Evolutionary conservation across 2,888 invertebrate species (phyloP).

Genomic region (Dynastes tityus): DNA sequence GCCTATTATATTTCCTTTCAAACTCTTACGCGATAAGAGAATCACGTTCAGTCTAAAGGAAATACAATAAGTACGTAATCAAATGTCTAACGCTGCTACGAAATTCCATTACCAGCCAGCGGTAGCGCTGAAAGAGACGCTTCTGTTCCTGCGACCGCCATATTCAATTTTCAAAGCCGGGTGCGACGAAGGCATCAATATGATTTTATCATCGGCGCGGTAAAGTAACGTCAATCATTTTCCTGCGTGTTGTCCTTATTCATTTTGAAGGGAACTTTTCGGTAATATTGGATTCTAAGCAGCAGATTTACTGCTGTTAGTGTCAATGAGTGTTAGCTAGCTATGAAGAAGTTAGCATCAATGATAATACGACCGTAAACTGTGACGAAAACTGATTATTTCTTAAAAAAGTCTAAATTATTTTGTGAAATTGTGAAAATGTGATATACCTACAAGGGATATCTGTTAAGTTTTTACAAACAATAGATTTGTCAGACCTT

Average conservation of each 20-base stretch:
- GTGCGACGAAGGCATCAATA: conserved; percentile 29
- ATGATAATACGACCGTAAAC: too few relatives aligned
- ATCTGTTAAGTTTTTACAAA: too few relatives aligned
- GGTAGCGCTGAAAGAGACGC: not conserved
- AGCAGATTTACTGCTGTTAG: not conserved
- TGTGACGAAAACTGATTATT: too few relatives aligned
- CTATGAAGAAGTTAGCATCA: too few relatives aligned
- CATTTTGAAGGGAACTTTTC: not conserved
- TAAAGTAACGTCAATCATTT: conserved; percentile 39
- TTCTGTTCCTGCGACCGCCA: not conserved
- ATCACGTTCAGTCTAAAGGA: not conserved
- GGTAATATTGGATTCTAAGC: conserved; percentile 25
- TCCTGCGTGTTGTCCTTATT: not conserved
- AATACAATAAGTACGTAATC: conserved; percentile 24
- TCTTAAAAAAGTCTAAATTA: too few relatives aligned
- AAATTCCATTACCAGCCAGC: conserved; percentile 8
- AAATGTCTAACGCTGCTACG: not conserved
- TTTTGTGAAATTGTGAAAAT: too few relatives aligned
- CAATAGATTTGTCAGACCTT: too few relatives aligned
- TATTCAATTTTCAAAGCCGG: conserved; percentile 26
- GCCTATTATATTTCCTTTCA: too few relatives aligned
- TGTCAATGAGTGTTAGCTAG: too few relatives aligned
- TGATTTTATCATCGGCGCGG: conserved; percentile 24
- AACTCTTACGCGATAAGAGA: too few relatives aligned
- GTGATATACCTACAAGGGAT: too few relatives aligned